Base-by-base conservation (phyloP, 2,797 vertebrate species). In the Myiotriccus ornatus region DNA sequence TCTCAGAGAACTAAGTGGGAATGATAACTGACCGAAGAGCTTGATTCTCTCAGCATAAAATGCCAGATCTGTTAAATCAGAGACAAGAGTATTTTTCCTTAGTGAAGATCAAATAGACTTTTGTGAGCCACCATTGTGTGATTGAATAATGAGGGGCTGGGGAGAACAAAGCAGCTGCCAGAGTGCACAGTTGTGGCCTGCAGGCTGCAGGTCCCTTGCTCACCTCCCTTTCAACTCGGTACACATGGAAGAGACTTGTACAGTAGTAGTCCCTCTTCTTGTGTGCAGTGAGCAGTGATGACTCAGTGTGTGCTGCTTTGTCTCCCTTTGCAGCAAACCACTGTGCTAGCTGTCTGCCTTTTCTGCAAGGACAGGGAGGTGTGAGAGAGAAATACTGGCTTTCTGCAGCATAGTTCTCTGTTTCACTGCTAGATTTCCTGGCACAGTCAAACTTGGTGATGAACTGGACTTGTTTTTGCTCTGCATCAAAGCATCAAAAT, bases 221-320 rank as follows among this genome's bases (percentile, higher is more conserved):
- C 28, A 44, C 10, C 23, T 67, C 34, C 14, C 23, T 25, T 89
- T 74, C 41, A 25, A 28, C 0, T 0, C 20, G 14, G 9, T 4
- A 1, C 7, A 16, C 16, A 5, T 56, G 11, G 8, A 39, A 34
- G 13, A 27, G 71, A n/a, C 34, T 28, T 57, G 11, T 1, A 5
- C 49, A 64, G 50, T 47, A 64, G 50, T 47, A 76, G 10, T 24
- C 30, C 18, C 27, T 41, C 32, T 37, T 69, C 70, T 60, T 2
- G 2, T 46, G 43, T 1, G 0, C 1, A 1, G 21, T 57, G 27
- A 65, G n/a, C 47, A 55, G 19, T 8, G 43, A 19, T 22, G 28
- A 28, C 52, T 60, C 39, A 49, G 15, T 8, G 21, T 18, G 30
- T 43, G 23, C 56, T 69, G 62, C 65, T 84, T 79, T 87, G 35